phyloP scores from a whole-genome alignment of 2,888 invertebrate species.

The Fragum sueziense region DNA sequence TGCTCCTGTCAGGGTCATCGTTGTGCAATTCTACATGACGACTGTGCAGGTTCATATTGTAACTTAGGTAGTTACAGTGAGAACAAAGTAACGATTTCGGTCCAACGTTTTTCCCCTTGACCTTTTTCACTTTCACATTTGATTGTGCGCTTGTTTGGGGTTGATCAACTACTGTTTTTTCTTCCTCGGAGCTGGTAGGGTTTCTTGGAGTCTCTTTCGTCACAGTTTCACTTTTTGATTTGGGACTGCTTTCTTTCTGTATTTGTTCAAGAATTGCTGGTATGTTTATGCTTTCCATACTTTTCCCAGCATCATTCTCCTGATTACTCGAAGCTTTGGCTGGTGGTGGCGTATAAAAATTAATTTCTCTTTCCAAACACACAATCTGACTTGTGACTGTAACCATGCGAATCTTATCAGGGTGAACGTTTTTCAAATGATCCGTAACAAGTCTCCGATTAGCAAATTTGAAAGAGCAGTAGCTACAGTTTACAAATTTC shows the following conservation, averaged over 20 bases:
- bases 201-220: not conserved
- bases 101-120: constrained; percentile 7
- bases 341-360: constrained; percentile 54
- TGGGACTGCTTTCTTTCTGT: constrained; percentile 23
- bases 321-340: not conserved
- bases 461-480: constrained; percentile 72
- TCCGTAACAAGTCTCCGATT: constrained; percentile 65
- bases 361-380: constrained; percentile 70
- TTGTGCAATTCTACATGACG: constrained; percentile 49
- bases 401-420: constrained; percentile 73
- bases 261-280: constrained; percentile 42
- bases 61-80: constrained; percentile 49
- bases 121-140: not conserved
- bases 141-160: not conserved
- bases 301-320: not conserved
- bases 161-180: not conserved
- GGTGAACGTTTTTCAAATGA: constrained; percentile 70
- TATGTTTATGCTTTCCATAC: constrained; percentile 30
- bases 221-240: not conserved
- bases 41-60: constrained; percentile 35
- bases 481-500: constrained; percentile 74
- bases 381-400: constrained; percentile 75
- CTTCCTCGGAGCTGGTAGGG: not conserved
- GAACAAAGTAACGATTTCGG: constrained; percentile 48
- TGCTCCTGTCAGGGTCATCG: constrained; percentile 45